A percentile compares a stretch with the other conserved stretches of the same genome.
Evolutionary conservation across 2,888 invertebrate genomes (phyloP).

Genomic region (Harpalus rufipes): DNA sequence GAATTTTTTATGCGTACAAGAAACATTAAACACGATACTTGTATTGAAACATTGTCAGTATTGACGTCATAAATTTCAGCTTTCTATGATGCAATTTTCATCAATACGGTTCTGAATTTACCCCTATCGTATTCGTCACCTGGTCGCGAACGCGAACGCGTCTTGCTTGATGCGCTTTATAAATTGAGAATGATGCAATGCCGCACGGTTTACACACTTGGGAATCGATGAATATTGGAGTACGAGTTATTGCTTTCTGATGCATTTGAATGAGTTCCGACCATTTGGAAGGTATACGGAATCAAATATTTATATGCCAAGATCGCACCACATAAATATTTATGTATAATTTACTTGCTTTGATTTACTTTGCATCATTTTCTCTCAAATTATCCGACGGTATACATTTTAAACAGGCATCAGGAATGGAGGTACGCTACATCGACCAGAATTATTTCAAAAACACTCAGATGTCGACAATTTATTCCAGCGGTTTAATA

Average conservation of each 20-base stretch:
- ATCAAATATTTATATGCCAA: slow-evolving; percentile 41
- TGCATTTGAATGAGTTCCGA: slow-evolving; percentile 50
- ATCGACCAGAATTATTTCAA: background rate
- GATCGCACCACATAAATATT: slow-evolving; percentile 41
- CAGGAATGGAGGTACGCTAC: background rate
- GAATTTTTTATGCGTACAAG: background rate
- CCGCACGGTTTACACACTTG: slow-evolving; percentile 40
- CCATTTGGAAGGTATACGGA: slow-evolving; percentile 37
- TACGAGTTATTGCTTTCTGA: slow-evolving; percentile 54
- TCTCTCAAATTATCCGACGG: background rate
- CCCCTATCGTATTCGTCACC: slow-evolving; percentile 12
- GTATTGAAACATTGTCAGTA: background rate
- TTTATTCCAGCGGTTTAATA: background rate
- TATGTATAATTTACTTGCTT: slow-evolving; percentile 46
- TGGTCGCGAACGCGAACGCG: slow-evolving; percentile 1
- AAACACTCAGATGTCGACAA: background rate
- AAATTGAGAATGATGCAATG: slow-evolving; percentile 60
- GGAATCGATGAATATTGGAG: slow-evolving; percentile 55
- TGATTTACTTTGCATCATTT: slow-evolving; percentile 44
- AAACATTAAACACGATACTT: background rate
- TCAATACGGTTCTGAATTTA: background rate
- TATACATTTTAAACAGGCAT: slow-evolving; percentile 33
- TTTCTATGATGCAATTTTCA: background rate
- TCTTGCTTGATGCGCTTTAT: slow-evolving; percentile 48
- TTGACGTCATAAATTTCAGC: background rate